Evolutionary conservation across 2,797 vertebrate species (phyloP).

Genomic region (Hipposideros larvatus): DNA sequence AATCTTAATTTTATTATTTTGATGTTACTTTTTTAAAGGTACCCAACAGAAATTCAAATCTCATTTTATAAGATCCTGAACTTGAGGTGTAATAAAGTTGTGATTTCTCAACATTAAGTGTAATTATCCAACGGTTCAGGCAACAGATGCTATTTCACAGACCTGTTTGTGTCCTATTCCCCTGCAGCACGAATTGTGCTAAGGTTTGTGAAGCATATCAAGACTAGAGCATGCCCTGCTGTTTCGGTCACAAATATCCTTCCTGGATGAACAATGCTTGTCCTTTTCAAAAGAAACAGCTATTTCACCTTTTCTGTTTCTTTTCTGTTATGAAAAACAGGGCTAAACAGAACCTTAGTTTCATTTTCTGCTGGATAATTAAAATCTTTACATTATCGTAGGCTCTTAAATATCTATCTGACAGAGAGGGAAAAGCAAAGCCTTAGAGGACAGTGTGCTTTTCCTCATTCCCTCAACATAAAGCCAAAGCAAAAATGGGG

Average conservation of each 20-base stretch:
- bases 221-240: neutral
- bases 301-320: conserved; percentile 8
- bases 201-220: neutral
- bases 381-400: neutral
- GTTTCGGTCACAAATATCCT: neutral
- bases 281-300: neutral
- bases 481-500: conserved; percentile 38
- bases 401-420: neutral
- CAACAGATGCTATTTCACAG: neutral
- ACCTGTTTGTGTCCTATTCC: neutral
- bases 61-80: neutral
- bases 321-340: neutral
- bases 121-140: neutral
- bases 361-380: neutral
- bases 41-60: conserved; percentile 11
- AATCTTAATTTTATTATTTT: neutral
- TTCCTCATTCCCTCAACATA: neutral
- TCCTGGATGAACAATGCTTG: neutral
- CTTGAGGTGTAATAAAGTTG: neutral
- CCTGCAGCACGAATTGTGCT: rapidly evolving
- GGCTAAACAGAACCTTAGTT: neutral
- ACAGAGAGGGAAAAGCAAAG: neutral
- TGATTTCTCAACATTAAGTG: neutral
- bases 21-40: neutral
- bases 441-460: neutral